Evolutionary conservation across 2,797 vertebrate species (phyloP).

Genomic region (Poeciliopsis turneri): DNA sequence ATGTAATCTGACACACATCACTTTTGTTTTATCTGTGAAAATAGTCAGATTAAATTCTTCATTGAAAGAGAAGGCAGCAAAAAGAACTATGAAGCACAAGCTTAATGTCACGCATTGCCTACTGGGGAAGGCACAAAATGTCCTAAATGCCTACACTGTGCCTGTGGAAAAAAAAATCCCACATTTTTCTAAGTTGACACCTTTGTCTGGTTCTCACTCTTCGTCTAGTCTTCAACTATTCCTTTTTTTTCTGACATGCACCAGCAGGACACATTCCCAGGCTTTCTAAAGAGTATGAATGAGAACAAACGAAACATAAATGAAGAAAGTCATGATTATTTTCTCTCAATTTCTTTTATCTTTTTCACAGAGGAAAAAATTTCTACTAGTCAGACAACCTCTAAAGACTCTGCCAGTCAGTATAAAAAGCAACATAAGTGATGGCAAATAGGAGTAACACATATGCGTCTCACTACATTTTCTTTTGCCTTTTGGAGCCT

Average conservation of each 20-base stretch:
- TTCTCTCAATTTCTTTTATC: constrained; percentile 7
- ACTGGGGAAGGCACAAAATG: constrained; percentile 44
- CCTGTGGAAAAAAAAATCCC: constrained; percentile 38
- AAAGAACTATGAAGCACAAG: constrained; percentile 20
- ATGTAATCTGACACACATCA: constrained; percentile 12
- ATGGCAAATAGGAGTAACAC: constrained; percentile 13
- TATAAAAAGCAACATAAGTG: constrained; percentile 16
- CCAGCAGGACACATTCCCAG: constrained; percentile 69
- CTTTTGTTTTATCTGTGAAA: constrained; percentile 6
- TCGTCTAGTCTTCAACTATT: constrained; percentile 37
- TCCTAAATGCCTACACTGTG: constrained; percentile 37
- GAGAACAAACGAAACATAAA: constrained; percentile 30
- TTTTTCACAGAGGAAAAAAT: constrained; percentile 4
- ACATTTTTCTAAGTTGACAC: constrained; percentile 36
- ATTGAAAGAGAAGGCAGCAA: constrained; percentile 16
- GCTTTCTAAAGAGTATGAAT: constrained; percentile 28
- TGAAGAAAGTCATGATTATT: constrained; percentile 39
- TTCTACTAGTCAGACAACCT: constrained; percentile 3
- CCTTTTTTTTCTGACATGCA: constrained; percentile 54
- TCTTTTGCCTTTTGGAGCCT: background rate
- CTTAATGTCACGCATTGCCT: constrained; percentile 13
- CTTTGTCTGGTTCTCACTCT: constrained; percentile 42
- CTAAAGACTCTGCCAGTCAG: background rate
- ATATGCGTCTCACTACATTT: background rate
- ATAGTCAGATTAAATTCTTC: constrained; percentile 5